Evolutionary conservation across 2,113 vertebrate genomes (phyloP).

Genomic region (Rhizomys pruinosus): DNA sequence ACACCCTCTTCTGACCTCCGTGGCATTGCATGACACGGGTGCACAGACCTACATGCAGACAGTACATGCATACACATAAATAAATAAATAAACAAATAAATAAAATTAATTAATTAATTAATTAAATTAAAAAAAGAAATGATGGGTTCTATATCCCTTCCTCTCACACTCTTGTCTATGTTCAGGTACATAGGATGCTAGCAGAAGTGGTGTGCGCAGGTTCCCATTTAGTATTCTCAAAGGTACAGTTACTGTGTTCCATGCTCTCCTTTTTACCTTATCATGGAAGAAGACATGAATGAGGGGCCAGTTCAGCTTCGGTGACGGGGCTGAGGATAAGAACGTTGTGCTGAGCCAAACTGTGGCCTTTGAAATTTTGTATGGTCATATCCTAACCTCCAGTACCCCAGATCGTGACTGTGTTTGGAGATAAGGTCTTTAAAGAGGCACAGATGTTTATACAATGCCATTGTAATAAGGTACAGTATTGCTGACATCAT

Average conservation of each 20-base stretch:
- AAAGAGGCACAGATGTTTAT: not conserved
- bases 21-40: too few relatives aligned
- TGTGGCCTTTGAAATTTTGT: not conserved
- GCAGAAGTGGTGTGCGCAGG: not conserved
- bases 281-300: not conserved
- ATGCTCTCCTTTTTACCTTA: not conserved
- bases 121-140: too few relatives aligned
- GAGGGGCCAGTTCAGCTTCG: not conserved
- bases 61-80: too few relatives aligned
- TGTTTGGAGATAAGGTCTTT: not conserved
- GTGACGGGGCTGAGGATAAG: not conserved
- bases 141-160: not conserved
- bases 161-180: not conserved
- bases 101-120: too few relatives aligned
- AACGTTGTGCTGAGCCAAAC: not conserved
- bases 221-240: not conserved
- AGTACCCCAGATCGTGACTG: not conserved
- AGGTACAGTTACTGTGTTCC: not conserved
- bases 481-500: not conserved
- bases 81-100: too few relatives aligned
- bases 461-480: not conserved
- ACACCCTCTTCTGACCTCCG: too few relatives aligned
- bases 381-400: not conserved
- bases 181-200: not conserved
- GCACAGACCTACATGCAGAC: too few relatives aligned